Conservation (phyloP, 2,888 invertebrate genomes). For the Cenopis cana region DNA sequence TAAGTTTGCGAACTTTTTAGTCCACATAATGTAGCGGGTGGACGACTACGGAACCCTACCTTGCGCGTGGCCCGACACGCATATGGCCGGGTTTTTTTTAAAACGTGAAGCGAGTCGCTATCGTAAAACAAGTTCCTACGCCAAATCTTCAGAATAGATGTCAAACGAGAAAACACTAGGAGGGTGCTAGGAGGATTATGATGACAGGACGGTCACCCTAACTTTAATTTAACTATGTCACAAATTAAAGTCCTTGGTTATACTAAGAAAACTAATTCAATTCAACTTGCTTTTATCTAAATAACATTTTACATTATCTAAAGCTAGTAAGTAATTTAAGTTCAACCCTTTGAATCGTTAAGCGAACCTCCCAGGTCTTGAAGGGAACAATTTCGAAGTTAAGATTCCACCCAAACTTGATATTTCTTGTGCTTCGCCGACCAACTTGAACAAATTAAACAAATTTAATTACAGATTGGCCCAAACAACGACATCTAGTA, state of each 20-base stretch:
- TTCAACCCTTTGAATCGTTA: neutral
- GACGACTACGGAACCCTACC: too few species aligned
- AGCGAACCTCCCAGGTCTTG: conserved; percentile 8
- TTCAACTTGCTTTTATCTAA: neutral
- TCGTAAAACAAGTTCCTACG: too few species aligned
- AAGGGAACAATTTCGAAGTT: conserved; percentile 23
- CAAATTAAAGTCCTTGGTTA: neutral
- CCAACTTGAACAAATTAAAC: conserved; percentile 51
- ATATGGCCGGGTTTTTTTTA: too few species aligned
- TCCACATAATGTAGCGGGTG: too few species aligned
- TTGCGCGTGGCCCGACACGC: too few species aligned
- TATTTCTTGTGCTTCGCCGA: conserved; percentile 13
- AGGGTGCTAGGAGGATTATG: too few species aligned
- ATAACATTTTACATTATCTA: neutral
- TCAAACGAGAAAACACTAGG: too few species aligned
- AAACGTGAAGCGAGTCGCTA: too few species aligned
- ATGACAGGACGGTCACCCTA: too few species aligned
- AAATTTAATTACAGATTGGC: conserved; percentile 56
- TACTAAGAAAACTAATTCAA: neutral
- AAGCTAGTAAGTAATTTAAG: neutral
- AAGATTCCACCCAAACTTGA: conserved; percentile 31
- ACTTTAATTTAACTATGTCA: too few species aligned
- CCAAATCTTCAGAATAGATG: too few species aligned
- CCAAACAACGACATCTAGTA: conserved; percentile 47
- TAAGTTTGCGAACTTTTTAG: too few species aligned